phyloP scores from a whole-genome alignment of 2,113 vertebrate genomes.

The Pogonocichla stellata region DNA sequence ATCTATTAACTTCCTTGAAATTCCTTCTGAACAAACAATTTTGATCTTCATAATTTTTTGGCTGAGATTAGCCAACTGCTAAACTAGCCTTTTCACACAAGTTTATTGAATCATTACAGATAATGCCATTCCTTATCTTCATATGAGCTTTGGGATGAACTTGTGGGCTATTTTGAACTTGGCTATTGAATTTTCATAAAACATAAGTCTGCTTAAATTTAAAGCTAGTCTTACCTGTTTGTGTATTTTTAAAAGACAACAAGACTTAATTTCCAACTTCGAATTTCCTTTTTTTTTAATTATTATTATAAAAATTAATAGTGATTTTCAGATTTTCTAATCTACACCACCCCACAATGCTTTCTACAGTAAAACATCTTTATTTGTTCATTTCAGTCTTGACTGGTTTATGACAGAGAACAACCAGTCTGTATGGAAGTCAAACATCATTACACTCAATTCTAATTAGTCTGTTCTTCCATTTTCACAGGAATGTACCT shows the following conservation, averaged over 20 bases:
- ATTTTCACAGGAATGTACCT: not conserved
- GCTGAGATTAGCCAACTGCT: not conserved
- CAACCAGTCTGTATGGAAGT: not conserved
- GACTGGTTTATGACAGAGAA: not conserved
- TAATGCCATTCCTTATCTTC: not conserved
- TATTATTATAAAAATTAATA: not conserved
- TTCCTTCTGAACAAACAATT: not conserved
- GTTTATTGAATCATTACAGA: not conserved
- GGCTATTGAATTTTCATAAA: not conserved
- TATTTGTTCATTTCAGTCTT: conserved; percentile 9
- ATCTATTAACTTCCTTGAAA: not conserved
- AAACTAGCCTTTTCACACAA: not conserved
- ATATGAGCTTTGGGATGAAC: not conserved
- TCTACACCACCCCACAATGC: not conserved
- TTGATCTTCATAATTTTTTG: not conserved
- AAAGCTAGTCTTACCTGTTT: not conserved
- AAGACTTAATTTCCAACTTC: not conserved
- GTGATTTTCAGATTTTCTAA: not conserved
- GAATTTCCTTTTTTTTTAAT: not conserved
- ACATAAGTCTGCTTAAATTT: not conserved
- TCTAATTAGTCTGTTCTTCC: conserved; percentile 29
- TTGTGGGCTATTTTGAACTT: not conserved
- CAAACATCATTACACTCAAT: conserved; percentile 21
- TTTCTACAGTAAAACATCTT: not conserved
- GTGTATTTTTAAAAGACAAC: not conserved